These are phyloP conservation scores for Saturnia pavonia DNA, from an alignment of 2,888 invertebrate species.

Conservation along the genomic window DNA sequence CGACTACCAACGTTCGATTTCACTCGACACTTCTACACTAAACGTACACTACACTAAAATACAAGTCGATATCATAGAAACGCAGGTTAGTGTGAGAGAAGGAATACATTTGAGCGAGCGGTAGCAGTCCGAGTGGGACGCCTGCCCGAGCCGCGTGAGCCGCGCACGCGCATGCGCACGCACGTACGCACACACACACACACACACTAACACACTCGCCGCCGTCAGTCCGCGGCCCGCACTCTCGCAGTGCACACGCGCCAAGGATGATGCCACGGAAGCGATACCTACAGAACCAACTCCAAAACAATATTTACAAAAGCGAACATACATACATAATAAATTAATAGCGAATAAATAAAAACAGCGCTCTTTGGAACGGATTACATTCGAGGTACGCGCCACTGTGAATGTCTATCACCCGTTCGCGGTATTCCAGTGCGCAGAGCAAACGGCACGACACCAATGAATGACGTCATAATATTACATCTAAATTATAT, in stretches of 20 bases:
- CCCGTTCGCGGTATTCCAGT: background rate
- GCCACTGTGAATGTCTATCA: slow-evolving; percentile 3
- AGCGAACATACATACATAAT: slow-evolving; percentile 19
- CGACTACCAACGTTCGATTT: slow-evolving; percentile 16
- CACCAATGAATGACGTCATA: slow-evolving; percentile 14
- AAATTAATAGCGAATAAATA: slow-evolving; percentile 32
- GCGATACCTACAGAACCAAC: slow-evolving; percentile 39
- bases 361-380: slow-evolving; percentile 71
- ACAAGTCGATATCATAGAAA: slow-evolving; percentile 52
- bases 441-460: background rate
- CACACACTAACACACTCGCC: slow-evolving; percentile 36
- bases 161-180: slow-evolving; percentile 32
- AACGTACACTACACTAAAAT: slow-evolving; percentile 59
- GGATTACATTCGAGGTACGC: slow-evolving; percentile 64
- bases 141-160: slow-evolving; percentile 53
- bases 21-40: slow-evolving; percentile 49
- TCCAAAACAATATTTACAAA: slow-evolving; percentile 31
- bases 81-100: slow-evolving; percentile 40
- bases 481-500: slow-evolving; percentile 18
- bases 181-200: slow-evolving; percentile 32
- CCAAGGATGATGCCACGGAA: background rate
- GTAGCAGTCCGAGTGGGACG: slow-evolving; percentile 48
- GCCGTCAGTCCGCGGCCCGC: slow-evolving; percentile 23
- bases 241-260: slow-evolving; percentile 4
- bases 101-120: slow-evolving; percentile 40